phyloP scores from a whole-genome alignment of 2,888 invertebrate species.

The Hyles lineata region DNA sequence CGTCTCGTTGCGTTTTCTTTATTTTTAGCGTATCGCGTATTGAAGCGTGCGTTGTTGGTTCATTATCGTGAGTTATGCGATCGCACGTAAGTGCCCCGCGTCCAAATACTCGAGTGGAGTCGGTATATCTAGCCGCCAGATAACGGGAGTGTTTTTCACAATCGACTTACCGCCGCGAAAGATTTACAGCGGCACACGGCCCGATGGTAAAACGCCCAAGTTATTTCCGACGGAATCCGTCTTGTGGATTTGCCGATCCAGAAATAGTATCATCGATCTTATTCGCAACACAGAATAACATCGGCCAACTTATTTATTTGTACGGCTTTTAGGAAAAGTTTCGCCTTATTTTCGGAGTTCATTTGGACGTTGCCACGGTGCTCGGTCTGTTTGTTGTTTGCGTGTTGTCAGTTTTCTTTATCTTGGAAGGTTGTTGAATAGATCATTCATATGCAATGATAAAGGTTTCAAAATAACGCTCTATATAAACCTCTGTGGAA shows the following conservation, averaged over 20 bases:
- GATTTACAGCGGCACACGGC: conserved; percentile 69
- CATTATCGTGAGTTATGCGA: conserved; percentile 52
- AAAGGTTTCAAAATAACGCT: too few relatives aligned
- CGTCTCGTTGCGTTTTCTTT: conserved; percentile 42
- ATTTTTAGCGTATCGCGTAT: conserved; percentile 41
- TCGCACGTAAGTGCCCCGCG: conserved; percentile 52
- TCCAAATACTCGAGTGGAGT: conserved; percentile 51
- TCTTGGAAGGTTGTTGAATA: too few relatives aligned
- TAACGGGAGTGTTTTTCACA: conserved; percentile 70
- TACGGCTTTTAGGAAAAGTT: conserved; percentile 61
- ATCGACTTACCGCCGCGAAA: conserved; percentile 71
- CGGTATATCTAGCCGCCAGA: conserved; percentile 50
- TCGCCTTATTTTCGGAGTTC: conserved; percentile 56
- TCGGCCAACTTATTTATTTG: conserved; percentile 69
- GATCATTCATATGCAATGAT: too few relatives aligned
- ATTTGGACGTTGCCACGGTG: conserved; percentile 54
- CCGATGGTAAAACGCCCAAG: conserved; percentile 70
- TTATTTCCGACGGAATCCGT: conserved; percentile 81
- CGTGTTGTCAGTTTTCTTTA: conserved; percentile 25
- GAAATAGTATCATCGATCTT: conserved; percentile 82
- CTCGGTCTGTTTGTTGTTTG: conserved; percentile 35
- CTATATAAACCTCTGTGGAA: too few relatives aligned
- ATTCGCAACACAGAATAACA: conserved; percentile 73
- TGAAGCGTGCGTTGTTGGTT: conserved; percentile 43
- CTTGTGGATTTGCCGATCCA: conserved; percentile 76